Conservation (phyloP, 1,140 invertebrate genomes). For the Aphaenogaster ashmeadi region DNA sequence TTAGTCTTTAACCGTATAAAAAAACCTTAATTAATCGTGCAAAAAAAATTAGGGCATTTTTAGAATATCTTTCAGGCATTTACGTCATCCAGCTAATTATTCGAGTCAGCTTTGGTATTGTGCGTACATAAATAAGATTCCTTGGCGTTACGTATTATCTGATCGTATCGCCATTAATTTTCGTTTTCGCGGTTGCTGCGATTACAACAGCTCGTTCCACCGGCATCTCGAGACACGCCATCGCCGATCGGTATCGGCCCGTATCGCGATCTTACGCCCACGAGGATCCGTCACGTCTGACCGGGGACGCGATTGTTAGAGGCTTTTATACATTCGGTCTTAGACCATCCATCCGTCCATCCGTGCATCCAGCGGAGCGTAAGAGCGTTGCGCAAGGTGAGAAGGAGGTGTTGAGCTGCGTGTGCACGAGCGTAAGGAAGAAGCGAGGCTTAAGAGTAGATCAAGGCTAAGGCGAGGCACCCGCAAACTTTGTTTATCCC, state of each 20-base stretch:
- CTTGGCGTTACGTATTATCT: background rate
- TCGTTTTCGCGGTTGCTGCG: slow-evolving; percentile 10
- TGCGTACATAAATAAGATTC: background rate
- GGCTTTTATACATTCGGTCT: slow-evolving; percentile 46
- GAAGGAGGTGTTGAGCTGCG: slow-evolving; percentile 14
- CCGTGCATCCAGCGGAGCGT: slow-evolving; percentile 41
- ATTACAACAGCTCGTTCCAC: background rate
- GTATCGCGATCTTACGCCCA: slow-evolving; percentile 13
- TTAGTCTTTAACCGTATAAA: too few relatives aligned
- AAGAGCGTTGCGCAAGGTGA: slow-evolving; percentile 44
- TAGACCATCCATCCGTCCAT: slow-evolving; percentile 38
- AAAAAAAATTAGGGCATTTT: background rate
- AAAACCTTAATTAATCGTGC: background rate
- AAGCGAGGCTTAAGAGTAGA: slow-evolving; percentile 77
- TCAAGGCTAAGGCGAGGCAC: slow-evolving; percentile 80
- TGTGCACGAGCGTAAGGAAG: slow-evolving; percentile 31
- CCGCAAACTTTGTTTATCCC: slow-evolving; percentile 44
- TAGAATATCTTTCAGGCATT: background rate
- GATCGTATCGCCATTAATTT: background rate
- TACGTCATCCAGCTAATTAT: background rate
- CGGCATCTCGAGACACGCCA: background rate
- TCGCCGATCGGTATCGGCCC: background rate
- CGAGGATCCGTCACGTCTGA: slow-evolving; percentile 45
- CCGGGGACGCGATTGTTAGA: slow-evolving; percentile 27
- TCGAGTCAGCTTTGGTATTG: background rate